A percentile compares a stretch with the other conserved stretches of the same genome.
These are phyloP conservation scores for Hedychridium roseum DNA, from an alignment of 2,888 invertebrate genomes.

Conservation along the genomic window DNA sequence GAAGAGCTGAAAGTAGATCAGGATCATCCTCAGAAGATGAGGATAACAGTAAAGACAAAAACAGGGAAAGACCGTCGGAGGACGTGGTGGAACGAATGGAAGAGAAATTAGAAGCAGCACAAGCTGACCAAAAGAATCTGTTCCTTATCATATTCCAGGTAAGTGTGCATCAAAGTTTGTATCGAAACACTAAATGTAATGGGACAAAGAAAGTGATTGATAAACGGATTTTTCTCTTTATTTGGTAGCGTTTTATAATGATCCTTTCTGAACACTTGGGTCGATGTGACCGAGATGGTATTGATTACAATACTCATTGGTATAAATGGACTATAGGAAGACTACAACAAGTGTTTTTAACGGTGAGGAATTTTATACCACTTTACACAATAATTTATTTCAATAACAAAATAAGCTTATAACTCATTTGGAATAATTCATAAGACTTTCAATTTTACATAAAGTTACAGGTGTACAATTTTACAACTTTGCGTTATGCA, in stretches of 20 bases:
- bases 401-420: too few species aligned
- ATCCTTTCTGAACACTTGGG: constrained; percentile 95
- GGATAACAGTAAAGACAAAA: constrained; percentile 66
- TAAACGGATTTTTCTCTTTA: constrained; percentile 42
- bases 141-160: constrained; percentile 96
- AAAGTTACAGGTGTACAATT: background rate
- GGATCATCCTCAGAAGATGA: constrained; percentile 84
- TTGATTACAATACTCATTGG: constrained; percentile 94
- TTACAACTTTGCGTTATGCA: background rate
- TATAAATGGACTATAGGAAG: constrained; percentile 95
- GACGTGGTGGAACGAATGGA: constrained; percentile 96
- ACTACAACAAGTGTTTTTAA: constrained; percentile 92
- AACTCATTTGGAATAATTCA: background rate
- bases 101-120: constrained; percentile 91
- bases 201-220: too few species aligned
- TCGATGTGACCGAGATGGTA: constrained; percentile 90
- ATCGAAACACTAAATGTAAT: too few species aligned
- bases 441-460: constrained; percentile 2
- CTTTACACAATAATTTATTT: too few species aligned
- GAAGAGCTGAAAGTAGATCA: constrained; percentile 82
- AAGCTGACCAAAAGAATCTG: constrained; percentile 95
- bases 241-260: constrained; percentile 97
- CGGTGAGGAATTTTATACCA: too few species aligned
- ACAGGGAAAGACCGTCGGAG: constrained; percentile 73
- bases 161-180: constrained; percentile 9